A percentile compares a stretch with the other conserved stretches of the same genome.
phyloP scores from a whole-genome alignment of 2,113 vertebrate genomes.

The Noturus placidus region DNA sequence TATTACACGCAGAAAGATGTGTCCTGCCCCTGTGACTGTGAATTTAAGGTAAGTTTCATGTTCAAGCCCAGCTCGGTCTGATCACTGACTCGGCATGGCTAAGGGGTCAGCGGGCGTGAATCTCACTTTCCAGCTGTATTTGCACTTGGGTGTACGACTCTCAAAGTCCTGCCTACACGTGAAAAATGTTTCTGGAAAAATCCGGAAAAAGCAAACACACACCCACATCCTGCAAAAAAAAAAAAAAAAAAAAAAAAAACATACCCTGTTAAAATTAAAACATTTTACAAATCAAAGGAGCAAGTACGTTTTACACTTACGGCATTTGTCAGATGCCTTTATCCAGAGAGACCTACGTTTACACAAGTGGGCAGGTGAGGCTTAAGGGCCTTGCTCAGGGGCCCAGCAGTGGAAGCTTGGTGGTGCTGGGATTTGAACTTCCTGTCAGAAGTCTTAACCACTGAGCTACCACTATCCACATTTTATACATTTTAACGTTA shows the following conservation, averaged over 20 bases:
- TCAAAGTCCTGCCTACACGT: background rate
- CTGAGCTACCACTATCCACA: too few species aligned
- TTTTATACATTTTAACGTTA: background rate
- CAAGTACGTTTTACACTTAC: too few species aligned
- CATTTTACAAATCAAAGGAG: background rate
- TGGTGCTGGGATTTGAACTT: too few species aligned
- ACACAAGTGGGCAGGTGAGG: too few species aligned
- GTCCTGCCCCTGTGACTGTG: background rate
- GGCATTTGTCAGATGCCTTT: too few species aligned
- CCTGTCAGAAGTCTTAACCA: too few species aligned
- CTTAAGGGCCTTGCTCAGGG: too few species aligned
- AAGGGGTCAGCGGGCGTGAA: background rate
- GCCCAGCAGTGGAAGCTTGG: too few species aligned
- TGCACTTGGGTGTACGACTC: background rate
- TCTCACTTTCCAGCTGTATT: background rate
- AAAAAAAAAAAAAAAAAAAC: background rate
- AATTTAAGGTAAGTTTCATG: background rate
- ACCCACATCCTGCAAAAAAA: background rate
- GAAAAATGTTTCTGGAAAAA: background rate
- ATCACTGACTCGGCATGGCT: background rate
- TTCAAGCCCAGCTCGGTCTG: background rate
- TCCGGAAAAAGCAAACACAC: background rate
- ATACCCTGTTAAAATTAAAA: too few species aligned
- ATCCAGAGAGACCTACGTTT: too few species aligned
- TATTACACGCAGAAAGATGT: background rate